Conservation (phyloP, 1,140 invertebrate genomes). For the Drosophila ambigua region DNA sequence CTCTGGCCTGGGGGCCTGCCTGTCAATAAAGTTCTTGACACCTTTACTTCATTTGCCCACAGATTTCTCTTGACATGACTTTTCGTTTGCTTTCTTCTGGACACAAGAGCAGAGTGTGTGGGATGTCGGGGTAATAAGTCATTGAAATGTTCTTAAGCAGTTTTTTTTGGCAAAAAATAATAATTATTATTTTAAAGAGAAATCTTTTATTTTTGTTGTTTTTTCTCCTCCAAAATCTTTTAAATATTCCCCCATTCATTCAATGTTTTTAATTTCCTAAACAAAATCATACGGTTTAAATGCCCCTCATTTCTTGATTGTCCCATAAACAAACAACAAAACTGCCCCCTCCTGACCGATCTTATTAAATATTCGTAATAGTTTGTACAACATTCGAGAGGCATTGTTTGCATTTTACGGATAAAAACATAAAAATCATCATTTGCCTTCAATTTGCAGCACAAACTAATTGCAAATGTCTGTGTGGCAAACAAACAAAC, state of each 20-base stretch:
- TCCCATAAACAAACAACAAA: neutral
- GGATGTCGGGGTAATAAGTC: neutral
- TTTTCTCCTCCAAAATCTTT: too few species aligned
- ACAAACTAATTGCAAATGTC: conserved; percentile 66
- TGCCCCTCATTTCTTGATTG: too few species aligned
- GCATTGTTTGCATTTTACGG: conserved; percentile 19
- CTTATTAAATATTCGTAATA: conserved; percentile 53
- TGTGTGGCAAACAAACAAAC: conserved; percentile 33
- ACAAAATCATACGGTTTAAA: too few species aligned
- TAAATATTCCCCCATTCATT: too few species aligned
- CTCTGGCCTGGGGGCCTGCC: conserved; percentile 53
- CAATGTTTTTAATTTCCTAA: too few species aligned
- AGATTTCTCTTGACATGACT: conserved; percentile 74
- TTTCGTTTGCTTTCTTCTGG: conserved; percentile 59
- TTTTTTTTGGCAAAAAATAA: neutral
- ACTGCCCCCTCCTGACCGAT: neutral
- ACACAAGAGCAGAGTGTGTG: conserved; percentile 15
- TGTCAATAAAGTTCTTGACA: conserved; percentile 81
- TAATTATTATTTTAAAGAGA: too few species aligned
- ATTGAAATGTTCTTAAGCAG: conserved; percentile 3
- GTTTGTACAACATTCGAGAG: conserved; percentile 24
- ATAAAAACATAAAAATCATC: conserved; percentile 53
- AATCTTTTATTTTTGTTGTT: too few species aligned
- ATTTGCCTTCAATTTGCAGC: conserved; percentile 65
- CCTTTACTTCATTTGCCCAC: conserved; percentile 75